phyloP scores from a whole-genome alignment of 1,140 invertebrate species.

The Bombus superbus region DNA sequence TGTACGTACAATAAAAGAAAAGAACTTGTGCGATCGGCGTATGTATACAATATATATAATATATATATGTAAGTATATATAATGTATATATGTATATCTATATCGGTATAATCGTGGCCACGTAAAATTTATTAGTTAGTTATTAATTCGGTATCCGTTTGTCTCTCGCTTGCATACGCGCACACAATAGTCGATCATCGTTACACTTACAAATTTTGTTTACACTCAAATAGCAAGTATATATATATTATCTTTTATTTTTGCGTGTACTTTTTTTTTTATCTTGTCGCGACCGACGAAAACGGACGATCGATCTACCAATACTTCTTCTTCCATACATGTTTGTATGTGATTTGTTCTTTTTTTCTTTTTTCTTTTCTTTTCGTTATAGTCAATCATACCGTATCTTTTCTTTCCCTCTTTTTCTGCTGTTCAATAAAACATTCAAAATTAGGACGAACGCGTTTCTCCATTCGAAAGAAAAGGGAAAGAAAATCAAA shows the following conservation, averaged over 20 bases:
- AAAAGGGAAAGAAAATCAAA: neutral
- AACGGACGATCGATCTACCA: neutral
- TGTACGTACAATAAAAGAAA: slow-evolving; percentile 56
- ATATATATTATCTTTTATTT: neutral
- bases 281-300: neutral
- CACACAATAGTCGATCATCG: slow-evolving; percentile 25
- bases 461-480: neutral
- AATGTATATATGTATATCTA: slow-evolving; percentile 13
- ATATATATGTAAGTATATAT: slow-evolving; percentile 22
- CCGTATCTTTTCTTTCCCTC: too few species aligned
- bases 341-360: neutral
- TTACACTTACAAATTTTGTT: slow-evolving; percentile 39
- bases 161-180: slow-evolving; percentile 15
- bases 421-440: slow-evolving; percentile 18
- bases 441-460: slow-evolving; percentile 17
- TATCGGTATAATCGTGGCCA: slow-evolving; percentile 45
- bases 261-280: neutral
- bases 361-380: neutral
- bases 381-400: neutral
- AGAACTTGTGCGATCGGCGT: slow-evolving; percentile 67
- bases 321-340: neutral
- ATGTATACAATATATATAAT: slow-evolving; percentile 50
- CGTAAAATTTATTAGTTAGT: slow-evolving; percentile 18
- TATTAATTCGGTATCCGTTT: slow-evolving; percentile 40
- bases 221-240: slow-evolving; percentile 14